These are phyloP conservation scores for Pentalonia nigronervosa DNA, from an alignment of 1,140 invertebrate genomes.

Conservation along the genomic window DNA sequence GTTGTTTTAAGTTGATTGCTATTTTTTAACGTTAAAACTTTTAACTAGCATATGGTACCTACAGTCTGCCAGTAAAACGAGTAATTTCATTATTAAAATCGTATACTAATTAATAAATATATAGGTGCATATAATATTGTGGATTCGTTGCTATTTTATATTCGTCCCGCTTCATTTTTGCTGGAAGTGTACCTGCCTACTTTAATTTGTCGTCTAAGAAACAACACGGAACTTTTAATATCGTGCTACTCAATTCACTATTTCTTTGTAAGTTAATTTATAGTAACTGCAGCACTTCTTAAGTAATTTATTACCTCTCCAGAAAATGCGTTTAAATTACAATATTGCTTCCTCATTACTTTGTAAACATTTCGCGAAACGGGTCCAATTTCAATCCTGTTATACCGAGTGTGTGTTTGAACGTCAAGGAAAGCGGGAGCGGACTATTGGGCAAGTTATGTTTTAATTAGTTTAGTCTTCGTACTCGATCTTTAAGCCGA, in stretches of 20 bases:
- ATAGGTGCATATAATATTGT: background rate
- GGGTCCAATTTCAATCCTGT: background rate
- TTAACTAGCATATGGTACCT: background rate
- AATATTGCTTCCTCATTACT: background rate
- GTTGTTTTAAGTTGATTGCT: slow-evolving; percentile 9
- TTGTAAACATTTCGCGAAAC: background rate
- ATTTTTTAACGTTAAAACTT: slow-evolving; percentile 8
- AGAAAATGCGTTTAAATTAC: background rate
- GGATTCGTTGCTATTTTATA: background rate
- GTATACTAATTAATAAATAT: background rate
- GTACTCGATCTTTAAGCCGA: background rate
- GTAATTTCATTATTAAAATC: background rate
- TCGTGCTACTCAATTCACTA: background rate
- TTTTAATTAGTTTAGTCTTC: background rate
- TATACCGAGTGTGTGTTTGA: background rate
- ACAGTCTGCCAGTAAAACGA: background rate
- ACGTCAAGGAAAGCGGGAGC: background rate
- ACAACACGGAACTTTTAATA: background rate
- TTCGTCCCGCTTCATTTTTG: background rate
- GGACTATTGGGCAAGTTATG: background rate
- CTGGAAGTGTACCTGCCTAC: background rate
- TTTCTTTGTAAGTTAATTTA: slow-evolving; percentile 33
- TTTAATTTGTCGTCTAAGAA: background rate
- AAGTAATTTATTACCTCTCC: slow-evolving; percentile 3
- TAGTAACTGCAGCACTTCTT: background rate